phyloP scores from a whole-genome alignment of 92 coral and sea anemone genomes.

The Diadumene lineata region DNA sequence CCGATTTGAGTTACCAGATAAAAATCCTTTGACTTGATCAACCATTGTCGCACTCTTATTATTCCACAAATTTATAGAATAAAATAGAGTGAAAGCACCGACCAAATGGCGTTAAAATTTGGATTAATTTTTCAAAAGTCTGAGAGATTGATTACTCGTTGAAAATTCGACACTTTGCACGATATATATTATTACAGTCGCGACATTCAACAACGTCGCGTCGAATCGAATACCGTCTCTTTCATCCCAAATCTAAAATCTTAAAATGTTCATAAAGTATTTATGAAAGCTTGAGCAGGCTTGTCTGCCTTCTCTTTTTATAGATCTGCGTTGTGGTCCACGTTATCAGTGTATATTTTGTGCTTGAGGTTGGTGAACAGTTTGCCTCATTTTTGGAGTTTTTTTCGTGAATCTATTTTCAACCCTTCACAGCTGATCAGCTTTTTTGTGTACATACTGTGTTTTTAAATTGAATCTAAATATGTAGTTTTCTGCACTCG shows the following conservation, averaged over 20 bases:
- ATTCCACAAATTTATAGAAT: too few relatives aligned
- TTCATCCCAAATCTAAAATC: not conserved
- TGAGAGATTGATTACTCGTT: not conserved
- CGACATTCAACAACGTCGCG: not conserved
- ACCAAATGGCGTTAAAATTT: not conserved
- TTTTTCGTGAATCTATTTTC: not conserved
- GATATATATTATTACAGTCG: not conserved
- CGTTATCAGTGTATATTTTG: not conserved
- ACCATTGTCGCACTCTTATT: too few relatives aligned
- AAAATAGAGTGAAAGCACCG: too few relatives aligned
- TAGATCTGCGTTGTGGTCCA: conserved; percentile 14
- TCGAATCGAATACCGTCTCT: not conserved
- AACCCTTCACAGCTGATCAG: not conserved
- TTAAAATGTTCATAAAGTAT: conserved; percentile 22
- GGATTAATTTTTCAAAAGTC: conserved; percentile 25
- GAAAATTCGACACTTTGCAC: conserved; percentile 8
- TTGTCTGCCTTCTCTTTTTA: conserved; percentile 18
- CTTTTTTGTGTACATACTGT: conserved; percentile 8
- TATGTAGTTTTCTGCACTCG: conserved; percentile 14
- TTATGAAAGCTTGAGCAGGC: conserved; percentile 12
- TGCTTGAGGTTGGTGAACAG: not conserved
- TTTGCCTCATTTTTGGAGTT: not conserved
- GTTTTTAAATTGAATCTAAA: conserved; percentile 31
- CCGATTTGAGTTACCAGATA: not conserved
- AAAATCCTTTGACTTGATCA: conserved; percentile 7